Base-by-base conservation (phyloP, 2,113 vertebrate genomes). In the Lampris megalopsis region DNA sequence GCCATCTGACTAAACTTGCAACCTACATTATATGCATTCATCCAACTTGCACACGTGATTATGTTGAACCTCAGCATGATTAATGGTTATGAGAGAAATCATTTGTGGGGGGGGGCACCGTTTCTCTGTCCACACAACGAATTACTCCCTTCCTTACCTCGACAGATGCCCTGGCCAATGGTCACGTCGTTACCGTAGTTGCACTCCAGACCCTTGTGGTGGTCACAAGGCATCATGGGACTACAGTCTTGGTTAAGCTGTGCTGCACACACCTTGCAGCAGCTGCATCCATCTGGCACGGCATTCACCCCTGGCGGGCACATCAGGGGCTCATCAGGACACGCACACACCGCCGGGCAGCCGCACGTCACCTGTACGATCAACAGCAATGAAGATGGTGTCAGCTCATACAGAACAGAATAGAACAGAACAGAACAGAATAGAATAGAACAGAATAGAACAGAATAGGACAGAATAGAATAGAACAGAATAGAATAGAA, bases 191-290 rank as follows among this genome's bases (percentile, higher is more conserved):
- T 97, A 81, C 97, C 97, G 73, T 96, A 97, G 88, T 98, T 97
- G 92, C 97, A 98, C 94, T 97, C 96, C 90, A 98, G 92, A n/a
- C 97, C 97, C 91, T 97, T 98, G 92, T 96, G 96, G 94, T 96
- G 95, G 92, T 98, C 97, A 68, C 97, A 98, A 37, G 97, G 97
- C 80, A 92, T 95, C 7, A 9, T 63, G 57, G 90, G 92, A 89
- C 94, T 94, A 91, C 97, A 98, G 92, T 98, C 97, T 64, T 98
- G 95, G 87, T 98, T 97, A 56, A 98, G 96, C 84, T 98, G 97
- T 47, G 94, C 95, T 6, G 97, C 96, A 58, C 97, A 98, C 86
- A 98, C 95, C 77, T 96, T 97, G 85, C 97, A 97, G 92, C 97
- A 98, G 75, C 95, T 94, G 36, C 97, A 98, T 80, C 93, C 92